These are phyloP conservation scores for Cephus spinipes DNA, from an alignment of 2,888 invertebrate species.

Conservation along the genomic window DNA sequence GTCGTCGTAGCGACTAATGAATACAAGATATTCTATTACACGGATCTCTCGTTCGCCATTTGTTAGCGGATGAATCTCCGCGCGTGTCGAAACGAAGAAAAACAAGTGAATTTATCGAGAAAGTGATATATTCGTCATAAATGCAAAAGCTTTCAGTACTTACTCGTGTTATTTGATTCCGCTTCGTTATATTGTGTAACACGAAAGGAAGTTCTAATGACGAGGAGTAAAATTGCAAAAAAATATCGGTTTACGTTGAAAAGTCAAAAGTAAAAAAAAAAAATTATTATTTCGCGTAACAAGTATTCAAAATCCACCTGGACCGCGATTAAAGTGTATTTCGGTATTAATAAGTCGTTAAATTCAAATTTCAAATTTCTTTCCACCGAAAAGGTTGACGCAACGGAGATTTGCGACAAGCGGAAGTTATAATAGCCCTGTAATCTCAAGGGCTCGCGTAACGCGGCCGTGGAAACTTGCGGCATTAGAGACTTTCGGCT, in stretches of 20 bases:
- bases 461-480: conserved; percentile 22
- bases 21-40: background rate
- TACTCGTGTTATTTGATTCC: too few relatives aligned
- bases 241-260: background rate
- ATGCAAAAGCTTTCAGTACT: background rate
- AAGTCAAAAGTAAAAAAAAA: background rate
- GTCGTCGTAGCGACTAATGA: background rate
- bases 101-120: background rate
- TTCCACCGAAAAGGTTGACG: background rate
- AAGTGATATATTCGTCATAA: background rate
- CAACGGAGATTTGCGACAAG: background rate
- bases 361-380: background rate
- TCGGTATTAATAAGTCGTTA: background rate
- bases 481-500: conserved; percentile 33
- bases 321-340: background rate
- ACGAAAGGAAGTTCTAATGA: background rate
- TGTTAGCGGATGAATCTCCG: background rate
- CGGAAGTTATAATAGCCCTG: background rate
- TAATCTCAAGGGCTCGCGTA: background rate
- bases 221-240: background rate
- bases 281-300: background rate
- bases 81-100: background rate
- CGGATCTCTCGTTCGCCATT: background rate
- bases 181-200: background rate
- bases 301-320: background rate